Conservation (phyloP, 2,888 invertebrate genomes). For the Cynaeus angustus region DNA sequence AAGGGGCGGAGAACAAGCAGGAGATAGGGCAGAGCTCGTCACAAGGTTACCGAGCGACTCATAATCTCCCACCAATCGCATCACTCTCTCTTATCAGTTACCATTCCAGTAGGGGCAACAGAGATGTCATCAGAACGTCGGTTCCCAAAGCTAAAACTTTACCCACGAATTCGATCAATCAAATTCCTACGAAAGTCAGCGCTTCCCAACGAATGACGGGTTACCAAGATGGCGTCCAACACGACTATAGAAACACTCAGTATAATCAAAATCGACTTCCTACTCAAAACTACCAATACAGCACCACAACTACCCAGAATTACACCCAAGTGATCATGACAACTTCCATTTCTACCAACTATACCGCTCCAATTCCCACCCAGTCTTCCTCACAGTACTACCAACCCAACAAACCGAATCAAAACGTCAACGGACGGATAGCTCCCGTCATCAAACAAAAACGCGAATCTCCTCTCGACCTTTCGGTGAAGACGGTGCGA, state of each 20-base stretch:
- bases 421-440: constrained; percentile 52
- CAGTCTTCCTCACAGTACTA: constrained; percentile 64
- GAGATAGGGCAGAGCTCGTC: constrained; percentile 53
- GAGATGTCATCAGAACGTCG: constrained; percentile 61
- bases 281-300: constrained; percentile 51
- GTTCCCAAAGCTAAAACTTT: constrained; percentile 53
- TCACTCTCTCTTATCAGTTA: constrained; percentile 71
- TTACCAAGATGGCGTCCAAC: constrained; percentile 30
- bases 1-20: constrained; percentile 1
- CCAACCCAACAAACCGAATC: constrained; percentile 54
- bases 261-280: constrained; percentile 41
- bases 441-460: constrained; percentile 71
- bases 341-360: constrained; percentile 48
- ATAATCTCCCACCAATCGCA: constrained; percentile 74
- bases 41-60: constrained; percentile 67
- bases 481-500: constrained; percentile 91
- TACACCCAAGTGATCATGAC: constrained; percentile 40
- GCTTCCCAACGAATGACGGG: constrained; percentile 51
- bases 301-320: constrained; percentile 38
- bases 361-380: constrained; percentile 45
- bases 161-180: constrained; percentile 46
- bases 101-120: constrained; percentile 69
- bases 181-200: constrained; percentile 35
- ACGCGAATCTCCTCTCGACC: constrained; percentile 87
- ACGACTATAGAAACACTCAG: constrained; percentile 48